These are phyloP conservation scores for Oreochromis mossambicus DNA, from an alignment of 2,797 vertebrate genomes.

Conservation along the genomic window DNA sequence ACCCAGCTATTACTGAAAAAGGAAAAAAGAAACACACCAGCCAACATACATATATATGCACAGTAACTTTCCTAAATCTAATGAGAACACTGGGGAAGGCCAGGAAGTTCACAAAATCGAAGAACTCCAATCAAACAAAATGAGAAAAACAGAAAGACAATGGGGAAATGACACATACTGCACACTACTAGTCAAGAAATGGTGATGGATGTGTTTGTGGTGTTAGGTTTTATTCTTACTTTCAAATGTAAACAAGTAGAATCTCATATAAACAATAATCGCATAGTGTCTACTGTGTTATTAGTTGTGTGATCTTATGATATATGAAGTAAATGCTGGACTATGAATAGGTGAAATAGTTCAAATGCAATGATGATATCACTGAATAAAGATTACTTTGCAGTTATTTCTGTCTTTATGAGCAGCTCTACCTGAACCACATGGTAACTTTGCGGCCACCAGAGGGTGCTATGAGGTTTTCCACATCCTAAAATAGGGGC, in stretches of 20 bases:
- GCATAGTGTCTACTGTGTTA: neutral
- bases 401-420: neutral
- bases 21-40: neutral
- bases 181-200: neutral
- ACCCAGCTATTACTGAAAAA: neutral
- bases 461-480: neutral
- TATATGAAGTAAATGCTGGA: neutral
- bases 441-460: neutral
- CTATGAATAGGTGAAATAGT: neutral
- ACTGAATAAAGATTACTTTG: neutral
- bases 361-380: neutral
- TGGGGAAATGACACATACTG: neutral
- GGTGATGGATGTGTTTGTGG: neutral
- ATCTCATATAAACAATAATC: neutral
- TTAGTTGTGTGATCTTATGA: neutral
- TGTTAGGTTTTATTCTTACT: neutral
- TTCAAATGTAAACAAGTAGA: neutral
- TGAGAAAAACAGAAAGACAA: neutral
- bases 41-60: neutral
- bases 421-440: neutral
- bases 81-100: too few relatives aligned
- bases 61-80: neutral
- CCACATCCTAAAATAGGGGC: neutral
- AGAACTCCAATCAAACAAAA: too few relatives aligned
- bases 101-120: too few relatives aligned